phyloP scores from a whole-genome alignment of 2,113 vertebrate genomes.

The Myanophis thanlyinensis region DNA sequence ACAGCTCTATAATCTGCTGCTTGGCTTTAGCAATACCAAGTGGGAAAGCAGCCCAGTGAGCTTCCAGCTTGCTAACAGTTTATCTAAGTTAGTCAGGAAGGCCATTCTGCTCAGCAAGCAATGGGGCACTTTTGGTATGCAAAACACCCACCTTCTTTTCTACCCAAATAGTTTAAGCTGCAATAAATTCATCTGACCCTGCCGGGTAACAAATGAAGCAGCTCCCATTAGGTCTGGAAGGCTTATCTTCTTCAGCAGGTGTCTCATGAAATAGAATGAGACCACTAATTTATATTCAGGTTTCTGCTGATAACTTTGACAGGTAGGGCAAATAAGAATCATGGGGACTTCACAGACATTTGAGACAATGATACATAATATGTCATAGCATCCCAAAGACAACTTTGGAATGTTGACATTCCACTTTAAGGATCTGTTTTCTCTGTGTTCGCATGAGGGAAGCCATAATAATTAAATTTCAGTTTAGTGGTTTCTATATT shows the following conservation, averaged over 20 bases:
- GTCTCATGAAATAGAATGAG: constrained; percentile 31
- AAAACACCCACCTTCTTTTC: constrained; percentile 18
- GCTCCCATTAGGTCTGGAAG: constrained; percentile 2
- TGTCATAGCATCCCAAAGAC: background rate
- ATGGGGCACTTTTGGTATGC: background rate
- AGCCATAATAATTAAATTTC: background rate
- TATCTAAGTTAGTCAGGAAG: constrained; percentile 3
- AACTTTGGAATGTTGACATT: constrained; percentile 6
- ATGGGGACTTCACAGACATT: constrained; percentile 11
- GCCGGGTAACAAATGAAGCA: constrained; percentile 12
- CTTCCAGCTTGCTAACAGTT: constrained; percentile 23
- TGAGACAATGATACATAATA: constrained; percentile 27
- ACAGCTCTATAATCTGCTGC: background rate
- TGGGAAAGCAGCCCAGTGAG: constrained; percentile 10
- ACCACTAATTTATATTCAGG: constrained; percentile 6
- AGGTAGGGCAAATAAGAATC: constrained; percentile 29
- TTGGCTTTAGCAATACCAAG: constrained; percentile 15
- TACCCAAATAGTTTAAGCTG: constrained; percentile 7
- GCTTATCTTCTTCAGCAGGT: constrained; percentile 36
- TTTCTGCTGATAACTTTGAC: constrained; percentile 15
- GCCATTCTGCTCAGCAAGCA: constrained; percentile 3
- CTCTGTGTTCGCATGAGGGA: background rate
- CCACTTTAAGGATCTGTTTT: background rate
- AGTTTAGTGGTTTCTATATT: background rate
- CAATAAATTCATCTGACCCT: constrained; percentile 2